Evolutionary conservation across 2,113 vertebrate species (phyloP).

Genomic region (Trogon surrucura): DNA sequence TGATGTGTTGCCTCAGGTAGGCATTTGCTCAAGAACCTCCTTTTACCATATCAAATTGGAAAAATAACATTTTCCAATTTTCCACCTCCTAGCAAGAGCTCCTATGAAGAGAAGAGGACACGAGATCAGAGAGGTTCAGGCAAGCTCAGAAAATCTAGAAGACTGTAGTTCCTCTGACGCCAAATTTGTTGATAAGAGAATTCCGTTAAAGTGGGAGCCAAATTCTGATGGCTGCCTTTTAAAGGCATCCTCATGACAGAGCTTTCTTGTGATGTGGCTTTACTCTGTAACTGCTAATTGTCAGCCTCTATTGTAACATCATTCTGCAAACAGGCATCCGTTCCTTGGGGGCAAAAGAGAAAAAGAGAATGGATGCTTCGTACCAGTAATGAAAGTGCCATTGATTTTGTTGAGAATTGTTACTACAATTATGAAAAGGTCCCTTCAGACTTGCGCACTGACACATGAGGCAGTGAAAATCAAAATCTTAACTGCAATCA

Average conservation of each 20-base stretch:
- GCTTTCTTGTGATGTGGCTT: conserved; percentile 51
- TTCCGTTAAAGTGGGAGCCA: conserved; percentile 7
- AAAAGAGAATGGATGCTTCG: neutral
- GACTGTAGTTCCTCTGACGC: neutral
- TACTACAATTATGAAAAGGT: neutral
- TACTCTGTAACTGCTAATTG: neutral
- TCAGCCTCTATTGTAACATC: neutral
- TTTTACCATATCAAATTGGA: neutral
- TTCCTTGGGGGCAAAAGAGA: conserved; percentile 1
- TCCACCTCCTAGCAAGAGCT: neutral
- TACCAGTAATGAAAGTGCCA: conserved; percentile 15
- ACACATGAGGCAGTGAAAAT: neutral
- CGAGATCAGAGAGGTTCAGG: neutral
- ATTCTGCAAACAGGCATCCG: neutral
- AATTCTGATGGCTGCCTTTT: conserved; percentile 35
- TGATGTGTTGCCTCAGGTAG: neutral
- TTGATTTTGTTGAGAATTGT: conserved; percentile 16
- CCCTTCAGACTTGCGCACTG: neutral
- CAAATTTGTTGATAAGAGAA: conserved; percentile 40
- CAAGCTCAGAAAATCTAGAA: conserved; percentile 3
- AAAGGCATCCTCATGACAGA: conserved; percentile 51
- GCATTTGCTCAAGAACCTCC: neutral
- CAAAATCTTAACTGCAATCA: neutral
- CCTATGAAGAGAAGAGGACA: neutral
- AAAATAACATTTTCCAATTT: neutral